Percentiles rank a stretch among this genome's conserved stretches.
phyloP scores from a whole-genome alignment of 2,797 vertebrate genomes.

The Tragelaphus eurycerus region DNA sequence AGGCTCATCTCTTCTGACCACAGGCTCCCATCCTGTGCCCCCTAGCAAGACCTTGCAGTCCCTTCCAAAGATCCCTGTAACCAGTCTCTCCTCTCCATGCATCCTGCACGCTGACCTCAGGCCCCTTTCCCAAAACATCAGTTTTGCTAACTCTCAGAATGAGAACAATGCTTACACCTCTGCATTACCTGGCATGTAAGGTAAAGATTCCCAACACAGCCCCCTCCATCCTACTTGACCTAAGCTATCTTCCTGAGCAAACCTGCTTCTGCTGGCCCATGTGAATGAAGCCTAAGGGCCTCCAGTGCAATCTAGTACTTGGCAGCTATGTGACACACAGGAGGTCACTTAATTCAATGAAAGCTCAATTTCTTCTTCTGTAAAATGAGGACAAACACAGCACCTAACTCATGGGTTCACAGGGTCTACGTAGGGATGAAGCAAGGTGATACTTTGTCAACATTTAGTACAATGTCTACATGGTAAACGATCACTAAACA shows the following conservation, averaged over 20 bases:
- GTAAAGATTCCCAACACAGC: no score
- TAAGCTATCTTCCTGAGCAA: background rate
- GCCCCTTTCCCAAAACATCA: background rate
- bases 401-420: background rate
- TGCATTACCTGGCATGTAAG: background rate
- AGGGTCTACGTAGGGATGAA: background rate
- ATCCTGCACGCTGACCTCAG: background rate
- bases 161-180: background rate
- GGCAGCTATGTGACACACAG: background rate
- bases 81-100: background rate
- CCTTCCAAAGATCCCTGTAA: background rate
- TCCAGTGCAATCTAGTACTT: background rate
- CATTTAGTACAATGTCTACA: no score
- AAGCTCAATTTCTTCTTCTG: background rate
- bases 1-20: background rate
- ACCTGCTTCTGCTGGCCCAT: background rate
- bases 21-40: background rate
- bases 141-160: background rate
- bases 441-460: background rate
- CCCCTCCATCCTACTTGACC: background rate
- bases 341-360: background rate
- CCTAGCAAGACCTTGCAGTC: background rate
- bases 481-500: background rate
- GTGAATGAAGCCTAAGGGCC: background rate
- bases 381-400: background rate